Evolutionary conservation across 2,888 invertebrate genomes (phyloP), one percentile per base, ranked within the genome.

Genomic region (Euspilapteryx auroguttella): DNA sequence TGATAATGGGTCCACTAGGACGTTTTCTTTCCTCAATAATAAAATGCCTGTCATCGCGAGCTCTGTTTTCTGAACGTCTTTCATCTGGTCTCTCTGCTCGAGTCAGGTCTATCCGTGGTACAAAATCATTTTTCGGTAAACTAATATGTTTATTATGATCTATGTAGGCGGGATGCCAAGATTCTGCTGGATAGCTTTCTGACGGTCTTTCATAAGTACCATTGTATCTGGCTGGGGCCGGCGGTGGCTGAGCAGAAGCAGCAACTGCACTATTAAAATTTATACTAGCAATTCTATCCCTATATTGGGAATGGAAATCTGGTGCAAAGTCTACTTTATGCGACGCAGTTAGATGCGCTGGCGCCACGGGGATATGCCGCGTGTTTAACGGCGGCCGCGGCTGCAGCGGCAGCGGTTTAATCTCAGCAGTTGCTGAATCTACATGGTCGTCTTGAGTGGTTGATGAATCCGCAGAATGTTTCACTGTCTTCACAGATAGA

Each of bases 401-500:
- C 41, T 56, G 59, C 29, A 63, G 34, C 14, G 58, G 39, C 32
- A 59, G 38, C 21, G 45, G 44, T 47, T 69, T 69, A 45, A 41
- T 59, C 36, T 75, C 75, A 34, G 49, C 41, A 6, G 57, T 48
- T 12, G 48, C 55, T 10, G 71, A 71, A 44, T 83, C 82, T 9
- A 71, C 48, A 3, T 71, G 56, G 30, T 82, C 82, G 44, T 86
- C 85, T 45, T 82, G 81, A 9, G 88, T 86, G 1, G 93, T 92
- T 0, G 92, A 92, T 1, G 92, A 92, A 59, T 93, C 92, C 1
- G 93, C 91, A 3, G 90, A 86, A 28, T 91, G 91, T 51, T 90
- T 85, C 0, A 93, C 86, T 2, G 92, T 93, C 56, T 93, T 92
- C 25, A 93, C 89, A 0, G 93, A 93, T 29, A 94, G 75, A 64